A percentile compares a stretch with the other conserved stretches of the same genome.
Evolutionary conservation across 2,113 vertebrate species (phyloP).

Genomic region (Tapirus terrestris): DNA sequence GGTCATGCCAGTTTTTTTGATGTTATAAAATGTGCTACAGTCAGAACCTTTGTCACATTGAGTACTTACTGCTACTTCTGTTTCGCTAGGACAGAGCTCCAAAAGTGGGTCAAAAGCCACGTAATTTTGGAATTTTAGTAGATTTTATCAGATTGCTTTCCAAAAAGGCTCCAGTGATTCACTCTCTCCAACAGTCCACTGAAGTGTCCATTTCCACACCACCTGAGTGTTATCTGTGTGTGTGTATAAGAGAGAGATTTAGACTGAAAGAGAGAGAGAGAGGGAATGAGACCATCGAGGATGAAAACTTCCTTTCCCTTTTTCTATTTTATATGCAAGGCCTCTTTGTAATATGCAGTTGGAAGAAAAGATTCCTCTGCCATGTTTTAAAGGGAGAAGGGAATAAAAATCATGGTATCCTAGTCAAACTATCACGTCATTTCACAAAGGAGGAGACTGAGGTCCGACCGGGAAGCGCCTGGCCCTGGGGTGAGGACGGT

Average conservation of each 20-base stretch:
- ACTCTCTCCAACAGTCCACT: accelerated
- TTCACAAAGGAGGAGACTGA: not conserved
- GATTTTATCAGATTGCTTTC: not conserved
- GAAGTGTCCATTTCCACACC: accelerated
- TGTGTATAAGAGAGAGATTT: not conserved
- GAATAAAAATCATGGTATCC: not conserved
- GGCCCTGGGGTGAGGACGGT: not conserved
- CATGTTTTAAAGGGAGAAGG: not conserved
- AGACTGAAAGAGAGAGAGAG: not conserved
- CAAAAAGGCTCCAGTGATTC: accelerated
- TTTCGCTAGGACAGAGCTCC: not conserved
- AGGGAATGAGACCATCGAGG: accelerated
- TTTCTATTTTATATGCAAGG: not conserved
- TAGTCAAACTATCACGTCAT: not conserved
- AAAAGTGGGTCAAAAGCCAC: not conserved
- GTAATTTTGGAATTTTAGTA: not conserved
- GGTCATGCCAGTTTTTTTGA: accelerated
- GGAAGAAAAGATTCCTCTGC: not conserved
- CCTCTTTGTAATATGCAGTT: accelerated
- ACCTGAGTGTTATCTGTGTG: not conserved
- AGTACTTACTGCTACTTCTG: not conserved
- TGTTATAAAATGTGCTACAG: accelerated
- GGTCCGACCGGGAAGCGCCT: accelerated
- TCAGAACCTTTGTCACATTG: accelerated
- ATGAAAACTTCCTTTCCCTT: too few relatives aligned